Evolutionary conservation across 2,797 vertebrate genomes (phyloP), one percentile per base, ranked within the genome.

Genomic region (Poeciliopsis paucimaculata): DNA sequence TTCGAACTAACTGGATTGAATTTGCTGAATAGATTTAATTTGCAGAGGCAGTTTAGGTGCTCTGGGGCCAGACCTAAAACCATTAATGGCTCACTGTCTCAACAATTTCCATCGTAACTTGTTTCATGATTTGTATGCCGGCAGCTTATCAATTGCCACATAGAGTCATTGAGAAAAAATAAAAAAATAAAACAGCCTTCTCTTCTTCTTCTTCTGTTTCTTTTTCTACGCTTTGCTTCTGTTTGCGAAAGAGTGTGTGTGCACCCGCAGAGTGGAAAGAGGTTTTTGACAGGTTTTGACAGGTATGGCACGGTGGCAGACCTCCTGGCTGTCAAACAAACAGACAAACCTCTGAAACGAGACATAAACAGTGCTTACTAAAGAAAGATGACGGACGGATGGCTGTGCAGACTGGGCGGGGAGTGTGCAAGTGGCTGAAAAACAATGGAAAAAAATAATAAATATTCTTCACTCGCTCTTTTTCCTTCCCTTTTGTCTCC

Each of bases 251-350:
- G 64, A 76, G 57, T 74, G 47, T 82, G 81, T 77, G 53, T 55
- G 4, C 36, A 73, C 74, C 84, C 16, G 23, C 73, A 78, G 83
- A 79, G 76, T 68, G 87, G 77, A 79, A 84, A 78, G 82, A 88
- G 82, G 82, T 77, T 76, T 82, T 77, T 92, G 91, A 93, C 93
- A 91, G 78, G 91, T 84, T 92, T 92, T 92, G 92, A 92, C 88
- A 91, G 90, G 82, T 86, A 71, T 49, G 8, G 79, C 89, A 89
- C 86, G 86, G 84, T 88, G 86, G 79, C 81, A 85, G 83, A 87
- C 87, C 84, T 90, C 83, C 77, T 76, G 81, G 78, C 87, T 94
- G 92, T 94, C 93, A 94, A 93, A 93, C 86, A 91, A 90, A 85
- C 81, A 77, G 84, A 85, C 86, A 89, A 84, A 86, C 86, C 53